phyloP scores from a whole-genome alignment of 2,797 vertebrate species.

The Lagorchestes hirsutus region DNA sequence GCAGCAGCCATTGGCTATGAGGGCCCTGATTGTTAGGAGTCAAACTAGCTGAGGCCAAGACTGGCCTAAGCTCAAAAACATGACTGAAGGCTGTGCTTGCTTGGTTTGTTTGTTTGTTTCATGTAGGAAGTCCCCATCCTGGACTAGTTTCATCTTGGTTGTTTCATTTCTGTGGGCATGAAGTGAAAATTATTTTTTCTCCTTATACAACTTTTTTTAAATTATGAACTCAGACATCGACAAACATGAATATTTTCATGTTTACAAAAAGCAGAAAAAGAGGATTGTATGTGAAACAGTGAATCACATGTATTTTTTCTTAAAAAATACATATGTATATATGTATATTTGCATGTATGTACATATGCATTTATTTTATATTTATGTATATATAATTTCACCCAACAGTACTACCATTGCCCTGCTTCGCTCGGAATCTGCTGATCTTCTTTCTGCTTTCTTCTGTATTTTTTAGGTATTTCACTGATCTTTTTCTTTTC shows the following conservation, averaged over 20 bases:
- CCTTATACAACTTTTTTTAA: background rate
- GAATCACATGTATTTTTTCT: background rate
- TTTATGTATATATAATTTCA: background rate
- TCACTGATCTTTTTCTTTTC: background rate
- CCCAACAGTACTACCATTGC: background rate
- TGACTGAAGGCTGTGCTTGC: background rate
- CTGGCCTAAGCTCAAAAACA: background rate
- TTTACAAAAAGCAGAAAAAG: background rate
- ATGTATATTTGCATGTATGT: too few species aligned
- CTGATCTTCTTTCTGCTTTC: background rate
- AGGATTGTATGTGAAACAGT: background rate
- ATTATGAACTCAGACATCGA: background rate
- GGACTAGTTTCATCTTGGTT: background rate
- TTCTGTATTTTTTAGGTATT: background rate
- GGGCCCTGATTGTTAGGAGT: background rate
- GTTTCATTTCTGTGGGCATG: constrained; percentile 33
- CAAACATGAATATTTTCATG: background rate
- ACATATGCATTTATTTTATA: too few species aligned
- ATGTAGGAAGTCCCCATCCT: background rate
- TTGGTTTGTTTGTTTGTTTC: background rate
- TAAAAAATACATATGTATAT: background rate
- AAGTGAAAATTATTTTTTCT: constrained; percentile 34
- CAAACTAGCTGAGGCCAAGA: background rate
- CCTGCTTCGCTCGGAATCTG: background rate
- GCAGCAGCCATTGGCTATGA: background rate